These are phyloP conservation scores for Poecilia wingei DNA, from an alignment of 2,797 vertebrate genomes.

Conservation along the genomic window DNA sequence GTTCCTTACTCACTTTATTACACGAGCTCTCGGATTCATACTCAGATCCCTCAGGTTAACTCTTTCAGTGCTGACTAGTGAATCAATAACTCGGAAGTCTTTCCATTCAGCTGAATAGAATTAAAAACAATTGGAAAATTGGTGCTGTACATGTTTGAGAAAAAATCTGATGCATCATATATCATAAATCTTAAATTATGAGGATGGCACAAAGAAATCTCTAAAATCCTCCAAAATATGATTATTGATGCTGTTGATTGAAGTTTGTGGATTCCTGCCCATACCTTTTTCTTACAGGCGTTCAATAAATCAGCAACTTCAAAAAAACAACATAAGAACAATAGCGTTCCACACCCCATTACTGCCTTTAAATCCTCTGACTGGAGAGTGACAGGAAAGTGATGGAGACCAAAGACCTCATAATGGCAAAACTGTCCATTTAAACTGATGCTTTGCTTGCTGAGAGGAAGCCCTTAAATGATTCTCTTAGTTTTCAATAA, in stretches of 20 bases:
- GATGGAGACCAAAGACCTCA: constrained; percentile 25
- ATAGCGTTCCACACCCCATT: background rate
- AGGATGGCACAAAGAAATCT: background rate
- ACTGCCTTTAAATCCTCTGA: background rate
- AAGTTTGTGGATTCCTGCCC: background rate
- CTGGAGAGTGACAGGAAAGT: constrained; percentile 28
- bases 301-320: background rate
- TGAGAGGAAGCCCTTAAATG: constrained; percentile 48
- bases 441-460: constrained; percentile 32
- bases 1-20: no score
- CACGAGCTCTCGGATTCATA: background rate
- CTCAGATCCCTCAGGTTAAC: background rate
- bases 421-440: constrained; percentile 38
- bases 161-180: background rate
- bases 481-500: constrained; percentile 25
- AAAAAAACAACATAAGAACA: background rate
- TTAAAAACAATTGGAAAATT: background rate
- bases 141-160: background rate
- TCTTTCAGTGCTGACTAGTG: background rate
- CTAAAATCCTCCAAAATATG: background rate
- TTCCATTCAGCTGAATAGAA: background rate
- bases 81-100: background rate
- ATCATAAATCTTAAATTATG: background rate
- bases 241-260: background rate
- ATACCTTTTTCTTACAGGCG: background rate